phyloP scores from a whole-genome alignment of 2,797 vertebrate genomes.

The Rhyacichthys aspro region DNA sequence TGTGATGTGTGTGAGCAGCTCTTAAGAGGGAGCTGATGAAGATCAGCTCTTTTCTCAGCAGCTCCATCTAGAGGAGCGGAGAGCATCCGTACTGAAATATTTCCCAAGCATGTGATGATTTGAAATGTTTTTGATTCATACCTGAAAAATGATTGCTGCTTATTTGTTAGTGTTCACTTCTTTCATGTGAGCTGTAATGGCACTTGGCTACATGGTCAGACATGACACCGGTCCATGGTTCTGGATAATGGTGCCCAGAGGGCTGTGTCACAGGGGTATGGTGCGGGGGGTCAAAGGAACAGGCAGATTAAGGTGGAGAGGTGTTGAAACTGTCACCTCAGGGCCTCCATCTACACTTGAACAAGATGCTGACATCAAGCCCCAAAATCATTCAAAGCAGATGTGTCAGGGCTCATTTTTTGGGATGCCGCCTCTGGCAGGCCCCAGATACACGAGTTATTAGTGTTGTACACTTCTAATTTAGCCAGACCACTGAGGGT shows the following conservation, averaged over 20 bases:
- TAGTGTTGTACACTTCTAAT: slow-evolving; percentile 75
- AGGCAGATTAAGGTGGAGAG: slow-evolving; percentile 73
- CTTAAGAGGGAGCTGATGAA: slow-evolving; percentile 10
- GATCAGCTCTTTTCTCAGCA: slow-evolving; percentile 54
- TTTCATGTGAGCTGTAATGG: slow-evolving; percentile 56
- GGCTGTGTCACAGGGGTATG: slow-evolving; percentile 44
- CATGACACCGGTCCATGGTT: slow-evolving; percentile 58
- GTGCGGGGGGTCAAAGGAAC: slow-evolving; percentile 67
- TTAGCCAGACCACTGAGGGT: slow-evolving; percentile 75
- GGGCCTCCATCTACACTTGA: slow-evolving; percentile 64
- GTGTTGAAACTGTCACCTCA: slow-evolving; percentile 80
- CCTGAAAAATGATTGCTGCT: slow-evolving; percentile 35
- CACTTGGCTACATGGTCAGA: slow-evolving; percentile 60
- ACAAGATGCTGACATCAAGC: slow-evolving; percentile 52
- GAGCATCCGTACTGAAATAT: slow-evolving; percentile 16
- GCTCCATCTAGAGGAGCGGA: slow-evolving; percentile 74
- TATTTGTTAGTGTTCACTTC: slow-evolving; percentile 57
- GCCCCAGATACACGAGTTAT: slow-evolving; percentile 73
- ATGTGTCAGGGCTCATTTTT: slow-evolving; percentile 80
- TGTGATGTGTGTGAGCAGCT: slow-evolving; percentile 17
- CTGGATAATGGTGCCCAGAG: slow-evolving; percentile 69
- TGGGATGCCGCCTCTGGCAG: slow-evolving; percentile 76
- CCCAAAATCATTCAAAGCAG: slow-evolving; percentile 77
- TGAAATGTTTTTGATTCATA: slow-evolving; percentile 17
- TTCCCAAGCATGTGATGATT: slow-evolving; percentile 24